These are phyloP conservation scores for Stictonetta naevosa DNA, from an alignment of 2,113 vertebrate genomes.

Conservation along the genomic window DNA sequence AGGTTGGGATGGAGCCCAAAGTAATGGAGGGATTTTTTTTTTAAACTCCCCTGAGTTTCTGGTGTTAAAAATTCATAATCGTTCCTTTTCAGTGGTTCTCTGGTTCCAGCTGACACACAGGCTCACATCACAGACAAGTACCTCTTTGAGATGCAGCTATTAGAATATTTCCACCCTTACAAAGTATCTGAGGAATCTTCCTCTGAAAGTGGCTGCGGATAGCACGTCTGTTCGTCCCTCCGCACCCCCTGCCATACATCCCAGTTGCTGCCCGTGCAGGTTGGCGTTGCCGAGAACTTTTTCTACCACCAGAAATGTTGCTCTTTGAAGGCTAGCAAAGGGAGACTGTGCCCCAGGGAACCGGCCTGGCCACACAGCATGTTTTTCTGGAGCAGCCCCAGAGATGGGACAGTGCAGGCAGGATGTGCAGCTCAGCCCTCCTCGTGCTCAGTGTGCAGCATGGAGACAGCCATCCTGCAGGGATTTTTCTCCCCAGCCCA, in stretches of 20 bases:
- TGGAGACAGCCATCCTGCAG: background rate
- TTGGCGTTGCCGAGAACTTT: background rate
- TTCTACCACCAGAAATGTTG: background rate
- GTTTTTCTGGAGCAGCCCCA: background rate
- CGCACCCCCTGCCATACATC: background rate
- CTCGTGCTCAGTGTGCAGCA: background rate
- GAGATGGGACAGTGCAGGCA: background rate
- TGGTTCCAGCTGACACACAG: background rate
- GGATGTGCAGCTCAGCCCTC: background rate
- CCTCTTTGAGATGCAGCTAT: background rate
- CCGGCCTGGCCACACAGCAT: background rate
- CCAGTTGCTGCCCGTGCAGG: background rate
- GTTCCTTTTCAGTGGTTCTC: background rate
- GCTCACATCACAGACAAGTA: background rate
- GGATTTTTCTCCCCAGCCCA: background rate
- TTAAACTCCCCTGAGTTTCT: background rate
- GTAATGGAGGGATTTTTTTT: background rate
- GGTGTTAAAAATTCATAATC: background rate
- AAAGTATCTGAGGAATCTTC: background rate
- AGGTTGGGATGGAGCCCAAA: background rate
- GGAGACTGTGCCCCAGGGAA: background rate
- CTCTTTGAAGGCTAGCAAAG: background rate
- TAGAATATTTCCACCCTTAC: background rate
- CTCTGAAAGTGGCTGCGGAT: background rate
- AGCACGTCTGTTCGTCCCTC: fast-evolving